A percentile compares a stretch with the other conserved stretches of the same genome.
Conservation (phyloP, 2,888 invertebrate genomes). For the Dyspetes luteomarginatus region DNA sequence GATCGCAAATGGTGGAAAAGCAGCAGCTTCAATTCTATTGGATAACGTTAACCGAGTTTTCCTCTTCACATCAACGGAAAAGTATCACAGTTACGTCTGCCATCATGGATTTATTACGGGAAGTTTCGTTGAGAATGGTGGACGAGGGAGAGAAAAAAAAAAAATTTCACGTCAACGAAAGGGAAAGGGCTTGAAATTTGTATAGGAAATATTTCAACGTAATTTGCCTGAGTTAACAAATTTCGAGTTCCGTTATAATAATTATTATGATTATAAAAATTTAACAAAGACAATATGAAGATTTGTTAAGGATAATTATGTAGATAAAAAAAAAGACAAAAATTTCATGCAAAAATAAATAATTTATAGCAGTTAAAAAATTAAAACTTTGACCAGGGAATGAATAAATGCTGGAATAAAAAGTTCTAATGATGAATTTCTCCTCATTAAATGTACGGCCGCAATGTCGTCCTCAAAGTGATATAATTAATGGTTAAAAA, state of each 20-base stretch:
- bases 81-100: slow-evolving; percentile 54
- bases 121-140: slow-evolving; percentile 42
- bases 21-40: slow-evolving; percentile 16
- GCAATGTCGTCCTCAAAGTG: too few relatives aligned
- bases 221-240: slow-evolving; percentile 18
- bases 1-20: not conserved
- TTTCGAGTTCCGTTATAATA: slow-evolving; percentile 11
- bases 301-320: too few relatives aligned
- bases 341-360: too few relatives aligned
- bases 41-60: slow-evolving; percentile 53
- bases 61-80: slow-evolving; percentile 25
- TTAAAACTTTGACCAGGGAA: too few relatives aligned
- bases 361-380: too few relatives aligned
- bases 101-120: slow-evolving; percentile 56
- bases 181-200: slow-evolving; percentile 6
- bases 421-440: too few relatives aligned
- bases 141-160: slow-evolving; percentile 5
- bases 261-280: slow-evolving; percentile 9
- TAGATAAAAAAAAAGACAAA: too few relatives aligned
- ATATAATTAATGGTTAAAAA: too few relatives aligned
- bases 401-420: too few relatives aligned
- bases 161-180: not conserved
- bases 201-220: not conserved
- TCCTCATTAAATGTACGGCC: too few relatives aligned
- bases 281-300: too few relatives aligned